phyloP scores from a whole-genome alignment of 2,888 invertebrate species.

The Drosophila prolongata region DNA sequence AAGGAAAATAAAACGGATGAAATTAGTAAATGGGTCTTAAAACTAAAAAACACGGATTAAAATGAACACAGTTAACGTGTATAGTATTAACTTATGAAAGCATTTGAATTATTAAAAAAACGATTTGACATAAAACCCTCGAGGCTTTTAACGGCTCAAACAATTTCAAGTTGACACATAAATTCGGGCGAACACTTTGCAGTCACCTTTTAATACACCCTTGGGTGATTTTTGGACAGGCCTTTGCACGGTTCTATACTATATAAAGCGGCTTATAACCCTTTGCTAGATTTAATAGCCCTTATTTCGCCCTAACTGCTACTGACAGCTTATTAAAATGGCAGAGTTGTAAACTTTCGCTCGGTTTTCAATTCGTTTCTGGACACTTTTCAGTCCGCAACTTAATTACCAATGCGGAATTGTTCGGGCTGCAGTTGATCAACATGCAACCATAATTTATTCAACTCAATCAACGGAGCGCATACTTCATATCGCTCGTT shows the following conservation, averaged over 20 bases:
- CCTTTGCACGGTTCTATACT: conserved; percentile 2
- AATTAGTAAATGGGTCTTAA: too few relatives aligned
- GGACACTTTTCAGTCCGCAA: conserved; percentile 14
- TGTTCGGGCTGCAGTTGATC: conserved; percentile 54
- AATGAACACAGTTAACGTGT: too few relatives aligned
- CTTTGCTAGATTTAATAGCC: conserved; percentile 31
- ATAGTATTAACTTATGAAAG: background rate
- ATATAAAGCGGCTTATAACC: conserved; percentile 39
- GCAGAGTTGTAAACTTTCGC: conserved; percentile 34
- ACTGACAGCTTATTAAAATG: conserved; percentile 72
- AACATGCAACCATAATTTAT: conserved; percentile 63
- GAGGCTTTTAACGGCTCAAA: conserved; percentile 1
- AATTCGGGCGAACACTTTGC: conserved; percentile 2
- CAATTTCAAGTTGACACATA: conserved; percentile 19
- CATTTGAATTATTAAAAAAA: background rate
- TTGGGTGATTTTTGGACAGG: conserved; percentile 7
- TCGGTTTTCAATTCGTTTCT: conserved; percentile 2
- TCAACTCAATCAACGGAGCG: conserved; percentile 62
- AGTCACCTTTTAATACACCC: conserved; percentile 1
- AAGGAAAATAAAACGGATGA: background rate
- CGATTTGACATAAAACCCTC: background rate
- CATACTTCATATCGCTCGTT: conserved; percentile 15
- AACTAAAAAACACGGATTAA: too few relatives aligned
- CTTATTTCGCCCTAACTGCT: conserved; percentile 28
- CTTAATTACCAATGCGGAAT: conserved; percentile 34